Evolutionary conservation across 2,113 vertebrate species (phyloP).

Genomic region (Addax nasomaculatus): DNA sequence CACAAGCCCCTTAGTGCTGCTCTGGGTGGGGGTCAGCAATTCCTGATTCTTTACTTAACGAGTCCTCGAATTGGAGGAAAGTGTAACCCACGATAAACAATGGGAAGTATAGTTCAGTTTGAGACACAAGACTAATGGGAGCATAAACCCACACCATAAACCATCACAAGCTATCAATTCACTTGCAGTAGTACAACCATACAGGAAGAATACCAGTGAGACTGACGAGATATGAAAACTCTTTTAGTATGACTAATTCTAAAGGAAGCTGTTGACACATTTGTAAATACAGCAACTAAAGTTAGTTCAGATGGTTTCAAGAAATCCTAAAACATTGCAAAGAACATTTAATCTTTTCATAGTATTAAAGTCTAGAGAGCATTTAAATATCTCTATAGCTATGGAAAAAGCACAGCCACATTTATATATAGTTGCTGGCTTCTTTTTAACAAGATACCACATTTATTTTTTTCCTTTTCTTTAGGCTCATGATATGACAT

Average conservation of each 20-base stretch:
- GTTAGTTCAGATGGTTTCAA: constrained; percentile 30
- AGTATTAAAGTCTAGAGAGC: not conserved
- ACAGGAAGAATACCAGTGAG: not conserved
- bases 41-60: not conserved
- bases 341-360: not conserved
- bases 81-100: not conserved
- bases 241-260: constrained; percentile 31
- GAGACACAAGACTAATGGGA: not conserved
- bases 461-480: constrained; percentile 38
- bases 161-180: not conserved
- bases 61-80: not conserved
- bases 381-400: not conserved
- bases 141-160: not conserved
- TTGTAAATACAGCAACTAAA: constrained; percentile 58
- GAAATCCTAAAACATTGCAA: constrained; percentile 36
- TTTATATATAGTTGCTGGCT: constrained; percentile 24
- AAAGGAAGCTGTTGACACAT: constrained; percentile 46
- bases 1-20: not conserved
- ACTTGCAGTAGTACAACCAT: not conserved
- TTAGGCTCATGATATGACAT: constrained; percentile 23
- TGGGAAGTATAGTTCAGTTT: not conserved
- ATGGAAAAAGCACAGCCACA: not conserved
- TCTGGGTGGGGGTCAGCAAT: not conserved
- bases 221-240: constrained; percentile 6
- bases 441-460: not conserved